These are phyloP conservation scores for Eurytoma californica DNA, from an alignment of 2,888 invertebrate genomes.

Conservation along the genomic window DNA sequence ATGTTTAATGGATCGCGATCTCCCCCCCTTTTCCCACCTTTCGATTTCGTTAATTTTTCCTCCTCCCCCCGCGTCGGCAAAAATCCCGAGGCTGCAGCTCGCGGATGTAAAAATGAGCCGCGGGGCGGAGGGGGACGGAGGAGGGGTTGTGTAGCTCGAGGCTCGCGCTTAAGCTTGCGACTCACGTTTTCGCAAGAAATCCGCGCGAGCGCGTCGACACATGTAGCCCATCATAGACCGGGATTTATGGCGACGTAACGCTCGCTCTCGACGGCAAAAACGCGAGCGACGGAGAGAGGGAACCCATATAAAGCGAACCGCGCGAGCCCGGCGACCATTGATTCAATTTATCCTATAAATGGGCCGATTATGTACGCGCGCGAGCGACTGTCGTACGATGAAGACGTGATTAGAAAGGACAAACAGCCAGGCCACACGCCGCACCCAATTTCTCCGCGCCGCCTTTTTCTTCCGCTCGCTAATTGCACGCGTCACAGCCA, in stretches of 20 bases:
- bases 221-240: slow-evolving; percentile 74
- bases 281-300: slow-evolving; percentile 11
- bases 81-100: neutral
- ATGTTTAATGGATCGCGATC: neutral
- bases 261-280: slow-evolving; percentile 17
- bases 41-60: slow-evolving; percentile 10
- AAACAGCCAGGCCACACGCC: neutral
- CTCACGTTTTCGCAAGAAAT: slow-evolving; percentile 74
- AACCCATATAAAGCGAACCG: slow-evolving; percentile 48
- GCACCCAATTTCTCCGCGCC: neutral
- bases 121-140: neutral
- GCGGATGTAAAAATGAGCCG: slow-evolving; percentile 42
- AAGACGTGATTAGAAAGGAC: slow-evolving; percentile 35
- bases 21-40: neutral
- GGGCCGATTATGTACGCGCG: slow-evolving; percentile 60
- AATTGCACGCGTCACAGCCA: neutral
- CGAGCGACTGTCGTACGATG: neutral
- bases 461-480: too few species aligned
- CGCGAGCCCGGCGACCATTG: slow-evolving; percentile 60
- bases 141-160: slow-evolving; percentile 19
- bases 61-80: neutral
- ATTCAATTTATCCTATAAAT: slow-evolving; percentile 72
- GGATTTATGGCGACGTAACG: slow-evolving; percentile 67
- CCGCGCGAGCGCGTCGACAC: slow-evolving; percentile 73
- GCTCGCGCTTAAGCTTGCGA: slow-evolving; percentile 66